These are phyloP conservation scores for Brachirus orientalis DNA, from an alignment of 2,113 vertebrate species.

Conservation along the genomic window DNA sequence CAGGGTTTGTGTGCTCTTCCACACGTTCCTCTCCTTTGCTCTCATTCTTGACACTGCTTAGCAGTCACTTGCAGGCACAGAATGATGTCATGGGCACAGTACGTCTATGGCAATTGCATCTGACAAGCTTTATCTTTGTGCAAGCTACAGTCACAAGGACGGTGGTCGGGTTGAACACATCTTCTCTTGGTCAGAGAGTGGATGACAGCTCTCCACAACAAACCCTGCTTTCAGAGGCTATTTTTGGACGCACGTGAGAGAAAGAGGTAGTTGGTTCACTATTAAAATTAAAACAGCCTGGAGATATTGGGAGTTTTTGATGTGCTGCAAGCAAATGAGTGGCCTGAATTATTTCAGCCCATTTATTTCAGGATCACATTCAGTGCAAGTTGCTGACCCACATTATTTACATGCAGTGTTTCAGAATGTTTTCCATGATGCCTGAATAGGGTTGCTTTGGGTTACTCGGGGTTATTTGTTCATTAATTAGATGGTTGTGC, in stretches of 20 bases:
- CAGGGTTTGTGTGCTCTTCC: slow-evolving; percentile 72
- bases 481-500: slow-evolving; percentile 27
- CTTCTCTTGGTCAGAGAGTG: slow-evolving; percentile 59
- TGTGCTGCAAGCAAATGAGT: slow-evolving; percentile 41
- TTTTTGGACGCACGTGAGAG: slow-evolving; percentile 76
- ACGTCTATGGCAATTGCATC: slow-evolving; percentile 76
- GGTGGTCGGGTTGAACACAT: slow-evolving; percentile 56
- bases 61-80: slow-evolving; percentile 46
- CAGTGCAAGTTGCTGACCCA: slow-evolving; percentile 58
- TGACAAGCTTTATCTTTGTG: slow-evolving; percentile 86
- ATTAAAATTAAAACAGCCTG: slow-evolving; percentile 47
- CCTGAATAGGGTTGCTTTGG: slow-evolving; percentile 34
- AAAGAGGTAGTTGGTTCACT: slow-evolving; percentile 32
- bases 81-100: slow-evolving; percentile 80
- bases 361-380: slow-evolving; percentile 58
- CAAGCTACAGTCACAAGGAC: slow-evolving; percentile 63
- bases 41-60: slow-evolving; percentile 47
- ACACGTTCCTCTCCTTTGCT: slow-evolving; percentile 54
- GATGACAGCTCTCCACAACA: slow-evolving; percentile 62
- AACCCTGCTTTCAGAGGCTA: slow-evolving; percentile 73
- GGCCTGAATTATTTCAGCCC: slow-evolving; percentile 55
- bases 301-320: slow-evolving; percentile 47
- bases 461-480: slow-evolving; percentile 21
- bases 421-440: slow-evolving; percentile 23
- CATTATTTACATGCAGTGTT: slow-evolving; percentile 54